Percentiles rank a stretch among this genome's conserved stretches.
Evolutionary conservation across 2,888 invertebrate species (phyloP).

Genomic region (Arge pagana): DNA sequence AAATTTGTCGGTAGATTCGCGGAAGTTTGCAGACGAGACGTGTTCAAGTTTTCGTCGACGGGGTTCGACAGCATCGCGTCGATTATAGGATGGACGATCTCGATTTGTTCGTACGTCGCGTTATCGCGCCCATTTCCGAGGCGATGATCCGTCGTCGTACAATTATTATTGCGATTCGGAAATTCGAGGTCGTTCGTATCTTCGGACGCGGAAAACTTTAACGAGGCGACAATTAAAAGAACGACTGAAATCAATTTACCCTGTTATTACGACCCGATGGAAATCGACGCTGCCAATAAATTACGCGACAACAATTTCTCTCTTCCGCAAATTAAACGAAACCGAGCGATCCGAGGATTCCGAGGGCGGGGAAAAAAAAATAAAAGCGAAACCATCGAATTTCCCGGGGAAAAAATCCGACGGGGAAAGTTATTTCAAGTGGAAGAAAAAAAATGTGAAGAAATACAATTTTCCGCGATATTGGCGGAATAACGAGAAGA

Average conservation of each 20-base stretch:
- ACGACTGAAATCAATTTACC: conserved; percentile 30
- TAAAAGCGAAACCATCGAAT: conserved; percentile 5
- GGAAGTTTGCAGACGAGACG: conserved; percentile 46
- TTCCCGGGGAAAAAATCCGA: conserved; percentile 16
- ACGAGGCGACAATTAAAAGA: conserved; percentile 29
- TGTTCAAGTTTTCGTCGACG: conserved; percentile 35
- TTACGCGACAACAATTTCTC: too few relatives aligned
- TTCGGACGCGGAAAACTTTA: conserved; percentile 30
- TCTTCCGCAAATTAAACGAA: not conserved
- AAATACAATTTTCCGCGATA: too few relatives aligned
- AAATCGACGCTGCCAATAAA: too few relatives aligned
- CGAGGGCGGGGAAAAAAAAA: not conserved
- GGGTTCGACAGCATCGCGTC: conserved; percentile 28
- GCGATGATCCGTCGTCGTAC: conserved; percentile 42
- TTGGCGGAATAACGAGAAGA: too few relatives aligned
- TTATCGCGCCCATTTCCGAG: too few relatives aligned
- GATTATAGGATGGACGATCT: conserved; percentile 21
- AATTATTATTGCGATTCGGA: conserved; percentile 31
- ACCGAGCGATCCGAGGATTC: not conserved
- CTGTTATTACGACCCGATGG: too few relatives aligned
- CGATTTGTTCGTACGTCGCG: conserved; percentile 33
- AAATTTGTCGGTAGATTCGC: conserved; percentile 40
- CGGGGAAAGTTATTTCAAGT: conserved; percentile 16
- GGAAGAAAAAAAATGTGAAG: conserved; percentile 12
- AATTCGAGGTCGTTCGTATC: conserved; percentile 30